phyloP scores from a whole-genome alignment of 2,797 vertebrate species.

The Paratrypauchen microcephalus region DNA sequence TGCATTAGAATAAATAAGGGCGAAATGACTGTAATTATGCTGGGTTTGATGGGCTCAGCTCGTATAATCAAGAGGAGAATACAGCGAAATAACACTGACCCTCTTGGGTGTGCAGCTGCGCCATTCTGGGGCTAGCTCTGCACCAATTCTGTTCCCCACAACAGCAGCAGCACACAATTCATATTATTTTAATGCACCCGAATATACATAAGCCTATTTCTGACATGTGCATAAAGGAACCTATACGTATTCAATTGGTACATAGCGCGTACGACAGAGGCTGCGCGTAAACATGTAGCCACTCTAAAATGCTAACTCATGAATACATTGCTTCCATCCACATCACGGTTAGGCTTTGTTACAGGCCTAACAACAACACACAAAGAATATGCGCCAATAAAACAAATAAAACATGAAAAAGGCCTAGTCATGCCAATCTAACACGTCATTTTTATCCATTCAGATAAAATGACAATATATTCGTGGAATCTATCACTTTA shows the following conservation, averaged over 20 bases:
- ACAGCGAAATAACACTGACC: slow-evolving; percentile 99
- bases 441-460: too few relatives aligned
- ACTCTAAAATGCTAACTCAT: neutral
- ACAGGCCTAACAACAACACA: neutral
- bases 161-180: slow-evolving; percentile 46
- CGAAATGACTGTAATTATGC: slow-evolving; percentile 99
- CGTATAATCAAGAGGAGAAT: slow-evolving; percentile 99
- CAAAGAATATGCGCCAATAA: neutral
- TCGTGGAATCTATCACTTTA: too few relatives aligned
- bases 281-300: neutral
- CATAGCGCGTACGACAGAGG: slow-evolving; percentile 18
- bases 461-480: too few relatives aligned
- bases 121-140: slow-evolving; percentile 59
- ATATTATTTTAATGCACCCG: slow-evolving; percentile 44
- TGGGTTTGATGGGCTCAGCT: slow-evolving; percentile 99
- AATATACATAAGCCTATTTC: slow-evolving; percentile 34
- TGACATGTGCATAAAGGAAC: slow-evolving; percentile 18
- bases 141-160: slow-evolving; percentile 46
- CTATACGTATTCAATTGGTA: slow-evolving; percentile 14
- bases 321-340: neutral
- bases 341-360: neutral
- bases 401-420: neutral
- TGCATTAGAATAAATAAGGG: slow-evolving; percentile 99
- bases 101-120: slow-evolving; percentile 99
- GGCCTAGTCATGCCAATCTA: neutral